Conservation (phyloP, 2,888 invertebrate species). For the Cryptus armator region DNA sequence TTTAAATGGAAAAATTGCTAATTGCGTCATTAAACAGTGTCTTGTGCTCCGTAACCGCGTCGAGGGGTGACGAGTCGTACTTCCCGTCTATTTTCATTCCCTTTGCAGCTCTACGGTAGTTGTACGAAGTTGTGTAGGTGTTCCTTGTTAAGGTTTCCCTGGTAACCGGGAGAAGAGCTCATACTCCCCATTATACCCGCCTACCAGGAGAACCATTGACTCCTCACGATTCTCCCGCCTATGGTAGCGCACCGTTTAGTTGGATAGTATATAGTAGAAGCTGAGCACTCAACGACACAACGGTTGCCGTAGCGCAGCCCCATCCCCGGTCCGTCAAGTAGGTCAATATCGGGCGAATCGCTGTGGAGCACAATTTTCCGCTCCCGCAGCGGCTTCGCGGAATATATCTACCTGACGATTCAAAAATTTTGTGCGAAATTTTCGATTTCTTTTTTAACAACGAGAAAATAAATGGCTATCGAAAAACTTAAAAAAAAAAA, state of each 20-base stretch:
- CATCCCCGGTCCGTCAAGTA: slow-evolving; percentile 77
- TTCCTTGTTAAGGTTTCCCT: slow-evolving; percentile 84
- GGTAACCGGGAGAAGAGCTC: slow-evolving; percentile 80
- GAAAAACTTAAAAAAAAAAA: no score
- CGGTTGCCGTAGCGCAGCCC: slow-evolving; percentile 17
- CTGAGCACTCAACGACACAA: slow-evolving; percentile 65
- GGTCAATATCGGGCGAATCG: slow-evolving; percentile 84
- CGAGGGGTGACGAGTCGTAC: no score
- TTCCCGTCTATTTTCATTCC: background rate
- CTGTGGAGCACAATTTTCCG: slow-evolving; percentile 72
- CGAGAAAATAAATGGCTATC: no score
- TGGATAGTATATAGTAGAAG: background rate
- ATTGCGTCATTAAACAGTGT: no score
- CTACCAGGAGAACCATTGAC: slow-evolving; percentile 66
- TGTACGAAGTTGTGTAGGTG: slow-evolving; percentile 79
- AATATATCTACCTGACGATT: background rate
- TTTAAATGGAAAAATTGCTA: background rate
- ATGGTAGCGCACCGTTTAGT: slow-evolving; percentile 43
- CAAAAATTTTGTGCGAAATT: background rate
- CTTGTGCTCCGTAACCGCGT: no score
- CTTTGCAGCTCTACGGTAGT: slow-evolving; percentile 57
- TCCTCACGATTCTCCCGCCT: slow-evolving; percentile 67
- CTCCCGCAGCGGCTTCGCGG: background rate
- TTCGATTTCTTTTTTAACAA: no score
- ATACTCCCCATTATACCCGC: slow-evolving; percentile 73